Percentiles rank a stretch among this genome's conserved stretches.
These are phyloP conservation scores for Pagetopsis macropterus DNA, from an alignment of 2,797 vertebrate species.

Conservation along the genomic window DNA sequence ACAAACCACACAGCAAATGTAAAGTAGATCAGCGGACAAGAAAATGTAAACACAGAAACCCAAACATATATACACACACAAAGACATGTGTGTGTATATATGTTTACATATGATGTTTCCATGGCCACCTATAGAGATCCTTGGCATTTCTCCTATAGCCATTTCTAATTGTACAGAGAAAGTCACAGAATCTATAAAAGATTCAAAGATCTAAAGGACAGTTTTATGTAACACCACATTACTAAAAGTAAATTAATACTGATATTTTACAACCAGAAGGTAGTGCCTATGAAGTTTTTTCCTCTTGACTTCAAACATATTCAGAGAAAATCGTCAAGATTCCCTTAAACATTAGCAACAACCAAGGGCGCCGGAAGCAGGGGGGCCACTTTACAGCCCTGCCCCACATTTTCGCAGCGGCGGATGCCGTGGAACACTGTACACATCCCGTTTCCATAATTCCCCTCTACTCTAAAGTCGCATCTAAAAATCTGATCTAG, in stretches of 20 bases:
- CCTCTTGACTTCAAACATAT: constrained; percentile 30
- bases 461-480: no score
- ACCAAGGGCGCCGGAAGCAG: no score
- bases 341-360: neutral
- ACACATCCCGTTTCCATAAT: no score
- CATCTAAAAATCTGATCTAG: no score
- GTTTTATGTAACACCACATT: constrained; percentile 43
- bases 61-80: no score
- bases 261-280: constrained; percentile 25
- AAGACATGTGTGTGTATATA: no score
- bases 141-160: constrained; percentile 35
- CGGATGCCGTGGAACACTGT: no score
- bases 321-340: constrained; percentile 4
- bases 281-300: constrained; percentile 14
- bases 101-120: constrained; percentile 17
- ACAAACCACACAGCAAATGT: no score
- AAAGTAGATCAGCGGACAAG: no score
- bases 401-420: no score
- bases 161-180: constrained; percentile 44
- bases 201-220: constrained; percentile 49
- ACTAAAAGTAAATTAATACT: constrained; percentile 41
- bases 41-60: no score
- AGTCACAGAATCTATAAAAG: constrained; percentile 48
- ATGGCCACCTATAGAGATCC: constrained; percentile 36
- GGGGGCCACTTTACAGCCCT: no score